phyloP scores from a whole-genome alignment of 2,113 vertebrate species.

The Psittacara wagleri region DNA sequence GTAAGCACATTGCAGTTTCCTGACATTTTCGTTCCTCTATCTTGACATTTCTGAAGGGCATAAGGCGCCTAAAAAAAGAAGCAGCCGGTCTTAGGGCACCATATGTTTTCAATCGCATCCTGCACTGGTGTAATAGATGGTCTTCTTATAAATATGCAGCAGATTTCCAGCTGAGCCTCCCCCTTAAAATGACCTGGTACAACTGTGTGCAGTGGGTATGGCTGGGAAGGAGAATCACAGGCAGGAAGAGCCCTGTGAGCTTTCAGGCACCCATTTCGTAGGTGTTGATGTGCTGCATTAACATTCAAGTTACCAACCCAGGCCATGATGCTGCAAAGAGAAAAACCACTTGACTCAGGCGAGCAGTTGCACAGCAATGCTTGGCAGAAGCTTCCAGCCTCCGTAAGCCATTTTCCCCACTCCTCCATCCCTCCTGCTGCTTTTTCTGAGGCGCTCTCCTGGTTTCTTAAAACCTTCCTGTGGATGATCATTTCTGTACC shows the following conservation, averaged over 20 bases:
- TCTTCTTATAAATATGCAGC: slow-evolving; percentile 50
- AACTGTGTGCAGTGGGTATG: background rate
- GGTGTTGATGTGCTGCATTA: background rate
- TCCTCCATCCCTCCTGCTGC: slow-evolving; percentile 31
- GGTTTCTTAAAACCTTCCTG: background rate
- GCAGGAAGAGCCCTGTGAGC: background rate
- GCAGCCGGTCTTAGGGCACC: slow-evolving; percentile 58
- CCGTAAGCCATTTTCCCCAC: background rate
- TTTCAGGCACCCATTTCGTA: background rate
- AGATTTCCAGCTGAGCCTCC: slow-evolving; percentile 28
- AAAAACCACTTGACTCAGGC: slow-evolving; percentile 5
- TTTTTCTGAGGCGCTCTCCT: background rate
- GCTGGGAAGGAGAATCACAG: background rate
- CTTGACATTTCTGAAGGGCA: slow-evolving; percentile 75
- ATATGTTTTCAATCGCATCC: slow-evolving; percentile 72
- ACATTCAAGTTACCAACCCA: background rate
- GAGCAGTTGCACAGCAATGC: background rate
- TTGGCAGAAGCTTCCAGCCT: slow-evolving; percentile 40
- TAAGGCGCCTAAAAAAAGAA: slow-evolving; percentile 69
- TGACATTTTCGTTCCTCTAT: slow-evolving; percentile 76
- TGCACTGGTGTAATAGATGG: slow-evolving; percentile 37
- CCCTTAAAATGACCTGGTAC: background rate
- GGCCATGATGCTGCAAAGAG: background rate
- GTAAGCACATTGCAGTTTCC: slow-evolving; percentile 62
- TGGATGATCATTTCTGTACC: slow-evolving; percentile 33